Conservation (phyloP, 2,888 invertebrate species). For the Cecidostiba fungosa region DNA sequence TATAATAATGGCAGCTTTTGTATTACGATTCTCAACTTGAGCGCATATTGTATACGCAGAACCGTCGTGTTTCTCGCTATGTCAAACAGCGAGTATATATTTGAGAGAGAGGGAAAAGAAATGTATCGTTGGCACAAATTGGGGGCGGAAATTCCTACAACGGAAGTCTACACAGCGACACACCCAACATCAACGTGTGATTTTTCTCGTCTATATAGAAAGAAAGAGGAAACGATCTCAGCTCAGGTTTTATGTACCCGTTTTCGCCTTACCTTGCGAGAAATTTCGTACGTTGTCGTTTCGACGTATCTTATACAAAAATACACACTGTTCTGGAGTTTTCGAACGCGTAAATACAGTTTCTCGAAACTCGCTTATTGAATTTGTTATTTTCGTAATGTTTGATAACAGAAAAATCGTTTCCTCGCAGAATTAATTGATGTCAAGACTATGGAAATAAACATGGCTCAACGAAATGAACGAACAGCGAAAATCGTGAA, state of each 20-base stretch:
- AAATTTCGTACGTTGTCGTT: not conserved
- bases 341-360: not conserved
- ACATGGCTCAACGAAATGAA: not conserved
- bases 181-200: conserved; percentile 27
- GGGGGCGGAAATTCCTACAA: conserved; percentile 50
- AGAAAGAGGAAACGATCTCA: conserved; percentile 38
- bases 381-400: not conserved
- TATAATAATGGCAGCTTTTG: conserved; percentile 57
- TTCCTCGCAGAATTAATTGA: conserved; percentile 15
- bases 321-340: conserved; percentile 11
- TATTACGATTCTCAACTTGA: conserved; percentile 36
- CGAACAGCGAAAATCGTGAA: conserved; percentile 3
- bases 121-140: conserved; percentile 59
- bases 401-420: conserved; percentile 1
- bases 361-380: not conserved
- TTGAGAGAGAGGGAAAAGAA: conserved; percentile 17
- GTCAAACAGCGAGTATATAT: not conserved
- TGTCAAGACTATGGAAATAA: not conserved
- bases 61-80: not conserved
- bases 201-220: not conserved
- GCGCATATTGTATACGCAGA: not conserved
- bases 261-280: not conserved
- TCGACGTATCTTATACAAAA: not conserved
- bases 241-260: not conserved
- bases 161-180: conserved; percentile 43